Base-by-base conservation (phyloP, 2,113 vertebrate genomes). In the Ammodytes dubius region DNA sequence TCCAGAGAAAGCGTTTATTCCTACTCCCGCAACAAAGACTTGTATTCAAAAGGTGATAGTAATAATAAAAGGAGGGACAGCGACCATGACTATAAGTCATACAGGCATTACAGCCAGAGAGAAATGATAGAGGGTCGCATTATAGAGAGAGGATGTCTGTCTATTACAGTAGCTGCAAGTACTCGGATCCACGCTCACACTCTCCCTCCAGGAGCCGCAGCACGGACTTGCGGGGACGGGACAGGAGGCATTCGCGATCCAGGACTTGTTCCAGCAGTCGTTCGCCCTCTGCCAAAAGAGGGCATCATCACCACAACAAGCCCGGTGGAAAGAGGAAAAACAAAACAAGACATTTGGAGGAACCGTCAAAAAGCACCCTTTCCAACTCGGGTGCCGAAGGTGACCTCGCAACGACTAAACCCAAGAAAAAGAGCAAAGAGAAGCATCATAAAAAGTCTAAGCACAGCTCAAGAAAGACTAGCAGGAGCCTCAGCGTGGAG, bases 271-370 rank as follows among this genome's bases (percentile, higher is more conserved):
- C 97, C 19, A 95, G 94, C 86, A 96, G 89, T 70, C 83, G 93
- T 66, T 96, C 96, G n/a, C 94, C 95, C 67, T 92, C 91, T 2
- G 81, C 83, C 0, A 86, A 85, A 83, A 94, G 94, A 3, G 95
- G 88, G 27, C 27, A 39, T 85, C 70, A 27, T 5, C 94, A 93
- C 72, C 93, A 81, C 5, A 96, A 97, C 79, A 98, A 99, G 59
- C 96, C 96, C 9, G 89, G 96, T 14, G 97, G 97, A 5, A 99
- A 99, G 87, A 96, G 96, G 58, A 99, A 99, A 83, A 97, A 97
- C 67, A 99, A 99, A 94, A 96, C 96, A 7, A 95, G 95, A 10
- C 97, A 99, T 88, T 87, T 99, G 79, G 97, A 97, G 70, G 93
- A 93, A 13, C 10, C 89, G 0, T 88, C 85, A 0, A 81, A 84